Evolutionary conservation across 2,888 invertebrate genomes (phyloP).

Genomic region (Geotrupes spiniger): DNA sequence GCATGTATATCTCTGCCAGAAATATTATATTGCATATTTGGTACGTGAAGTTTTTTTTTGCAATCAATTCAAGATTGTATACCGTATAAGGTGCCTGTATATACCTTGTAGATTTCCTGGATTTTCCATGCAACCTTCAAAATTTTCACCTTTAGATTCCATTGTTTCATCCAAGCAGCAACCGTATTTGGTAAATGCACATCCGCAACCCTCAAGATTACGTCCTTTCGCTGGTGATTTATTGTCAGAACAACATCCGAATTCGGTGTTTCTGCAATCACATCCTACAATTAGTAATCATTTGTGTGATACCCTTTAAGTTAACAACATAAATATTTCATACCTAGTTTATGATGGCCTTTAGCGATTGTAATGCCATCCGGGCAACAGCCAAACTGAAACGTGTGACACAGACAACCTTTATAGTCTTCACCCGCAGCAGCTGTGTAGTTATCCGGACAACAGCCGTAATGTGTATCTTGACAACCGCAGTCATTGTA

Average conservation of each 20-base stretch:
- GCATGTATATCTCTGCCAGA: no score
- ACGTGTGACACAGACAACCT: constrained; percentile 82
- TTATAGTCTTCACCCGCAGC: constrained; percentile 75
- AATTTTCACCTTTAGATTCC: constrained; percentile 77
- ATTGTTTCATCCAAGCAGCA: constrained; percentile 83
- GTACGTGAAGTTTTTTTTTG: no score
- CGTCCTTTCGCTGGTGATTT: constrained; percentile 77
- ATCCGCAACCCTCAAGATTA: constrained; percentile 76
- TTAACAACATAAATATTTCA: no score
- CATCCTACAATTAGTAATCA: constrained; percentile 68
- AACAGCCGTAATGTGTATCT: constrained; percentile 73
- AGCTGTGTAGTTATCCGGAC: constrained; percentile 74
- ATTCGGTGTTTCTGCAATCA: constrained; percentile 70
- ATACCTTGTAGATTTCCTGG: constrained; percentile 67
- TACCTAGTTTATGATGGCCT: constrained; percentile 68
- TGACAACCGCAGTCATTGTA: constrained; percentile 82
- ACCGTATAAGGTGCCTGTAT: neutral
- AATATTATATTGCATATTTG: no score
- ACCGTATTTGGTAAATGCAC: constrained; percentile 73
- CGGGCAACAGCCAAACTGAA: constrained; percentile 87
- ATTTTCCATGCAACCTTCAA: constrained; percentile 75
- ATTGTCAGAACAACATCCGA: constrained; percentile 83
- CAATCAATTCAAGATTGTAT: no score
- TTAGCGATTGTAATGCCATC: constrained; percentile 75
- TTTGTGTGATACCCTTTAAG: constrained; percentile 26